Conservation (phyloP, 2,113 vertebrate species). For the Cinclus mexicanus region DNA sequence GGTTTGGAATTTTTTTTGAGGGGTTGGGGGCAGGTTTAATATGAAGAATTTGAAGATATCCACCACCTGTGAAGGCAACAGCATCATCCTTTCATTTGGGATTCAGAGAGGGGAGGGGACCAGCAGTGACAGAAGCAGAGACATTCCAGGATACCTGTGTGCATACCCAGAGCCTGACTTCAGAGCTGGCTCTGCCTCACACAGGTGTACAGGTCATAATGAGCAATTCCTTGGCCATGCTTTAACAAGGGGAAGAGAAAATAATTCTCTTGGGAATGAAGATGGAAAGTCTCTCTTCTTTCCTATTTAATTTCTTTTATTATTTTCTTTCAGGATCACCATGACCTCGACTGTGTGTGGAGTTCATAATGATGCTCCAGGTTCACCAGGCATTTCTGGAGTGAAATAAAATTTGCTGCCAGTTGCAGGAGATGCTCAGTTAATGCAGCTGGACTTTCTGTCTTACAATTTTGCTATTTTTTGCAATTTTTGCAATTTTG, state of each 20-base stretch:
- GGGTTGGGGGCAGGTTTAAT: fast-evolving
- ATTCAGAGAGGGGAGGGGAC: background rate
- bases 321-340: background rate
- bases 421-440: background rate
- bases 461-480: background rate
- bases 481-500: no score
- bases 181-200: background rate
- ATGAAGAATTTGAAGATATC: background rate
- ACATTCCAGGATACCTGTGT: background rate
- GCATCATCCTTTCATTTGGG: background rate
- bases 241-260: background rate
- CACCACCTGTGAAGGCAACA: background rate
- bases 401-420: background rate
- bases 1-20: background rate
- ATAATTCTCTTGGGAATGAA: background rate
- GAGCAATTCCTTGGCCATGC: background rate
- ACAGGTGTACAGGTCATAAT: background rate
- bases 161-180: background rate
- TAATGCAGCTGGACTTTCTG: background rate
- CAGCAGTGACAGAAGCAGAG: background rate
- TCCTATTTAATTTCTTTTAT: background rate
- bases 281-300: background rate
- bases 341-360: fast-evolving
- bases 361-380: background rate
- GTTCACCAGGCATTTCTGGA: background rate